phyloP scores from a whole-genome alignment of 2,888 invertebrate genomes.

The Mimachlamys varia region DNA sequence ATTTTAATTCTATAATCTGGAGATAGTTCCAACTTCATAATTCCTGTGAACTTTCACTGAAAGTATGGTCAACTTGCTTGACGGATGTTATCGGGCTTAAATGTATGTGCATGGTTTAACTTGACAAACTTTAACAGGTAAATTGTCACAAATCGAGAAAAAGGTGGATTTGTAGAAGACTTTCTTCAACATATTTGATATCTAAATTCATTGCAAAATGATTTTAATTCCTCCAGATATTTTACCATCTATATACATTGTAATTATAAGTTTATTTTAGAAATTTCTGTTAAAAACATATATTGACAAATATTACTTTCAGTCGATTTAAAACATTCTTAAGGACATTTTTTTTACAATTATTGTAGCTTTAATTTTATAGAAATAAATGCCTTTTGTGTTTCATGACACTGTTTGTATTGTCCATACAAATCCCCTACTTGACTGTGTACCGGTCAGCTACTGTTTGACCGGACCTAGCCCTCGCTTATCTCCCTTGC shows the following conservation, averaged over 20 bases:
- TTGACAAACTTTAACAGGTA: background rate
- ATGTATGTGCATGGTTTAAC: no score
- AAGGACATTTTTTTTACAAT: background rate
- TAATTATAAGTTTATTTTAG: no score
- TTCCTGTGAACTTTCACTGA: no score
- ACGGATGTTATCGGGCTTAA: no score
- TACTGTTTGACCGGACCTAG: background rate
- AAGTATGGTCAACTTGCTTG: background rate
- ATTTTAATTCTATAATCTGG: background rate
- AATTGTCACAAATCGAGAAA: no score
- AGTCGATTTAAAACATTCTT: background rate
- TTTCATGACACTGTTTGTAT: no score
- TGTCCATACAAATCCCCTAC: background rate
- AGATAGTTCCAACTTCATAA: background rate
- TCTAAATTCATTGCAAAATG: background rate
- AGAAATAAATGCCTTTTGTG: background rate
- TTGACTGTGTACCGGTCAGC: background rate
- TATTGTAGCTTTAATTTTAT: no score
- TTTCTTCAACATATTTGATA: background rate
- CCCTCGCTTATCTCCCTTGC: slow-evolving; percentile 17
- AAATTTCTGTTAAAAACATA: no score
- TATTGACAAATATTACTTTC: no score
- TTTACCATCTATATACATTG: no score
- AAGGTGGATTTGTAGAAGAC: background rate
- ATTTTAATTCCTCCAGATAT: background rate